Evolutionary conservation across 2,797 vertebrate genomes (phyloP).

Genomic region (Danio choprae): DNA sequence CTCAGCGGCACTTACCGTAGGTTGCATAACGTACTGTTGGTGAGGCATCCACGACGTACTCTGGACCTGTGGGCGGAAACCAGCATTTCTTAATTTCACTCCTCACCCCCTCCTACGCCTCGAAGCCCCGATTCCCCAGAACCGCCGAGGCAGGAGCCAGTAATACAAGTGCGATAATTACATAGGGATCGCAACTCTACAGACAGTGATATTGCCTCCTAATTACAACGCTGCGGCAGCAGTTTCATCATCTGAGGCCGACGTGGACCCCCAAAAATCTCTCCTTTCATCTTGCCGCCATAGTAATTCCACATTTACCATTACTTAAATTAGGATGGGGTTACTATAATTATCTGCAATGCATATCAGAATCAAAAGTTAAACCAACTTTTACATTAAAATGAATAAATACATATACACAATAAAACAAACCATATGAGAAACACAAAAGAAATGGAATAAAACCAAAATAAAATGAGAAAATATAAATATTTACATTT

Average conservation of each 20-base stretch:
- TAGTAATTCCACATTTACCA: slow-evolving; percentile 51
- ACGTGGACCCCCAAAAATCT: slow-evolving; percentile 71
- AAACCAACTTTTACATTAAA: no score
- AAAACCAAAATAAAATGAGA: no score
- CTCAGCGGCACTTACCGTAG: slow-evolving; percentile 90
- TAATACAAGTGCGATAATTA: slow-evolving; percentile 76
- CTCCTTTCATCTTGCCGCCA: slow-evolving; percentile 73
- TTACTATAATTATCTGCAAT: slow-evolving; percentile 7
- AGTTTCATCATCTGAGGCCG: slow-evolving; percentile 81
- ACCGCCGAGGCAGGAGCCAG: slow-evolving; percentile 69
- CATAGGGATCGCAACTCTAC: slow-evolving; percentile 75
- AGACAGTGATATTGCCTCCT: slow-evolving; percentile 76
- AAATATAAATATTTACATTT: no score
- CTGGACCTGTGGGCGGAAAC: slow-evolving; percentile 88
- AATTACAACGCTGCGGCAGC: slow-evolving; percentile 74
- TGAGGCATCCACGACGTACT: slow-evolving; percentile 99
- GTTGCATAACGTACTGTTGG: slow-evolving; percentile 99
- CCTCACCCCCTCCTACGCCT: slow-evolving; percentile 39
- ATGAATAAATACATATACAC: not conserved
- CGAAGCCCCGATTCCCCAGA: slow-evolving; percentile 46
- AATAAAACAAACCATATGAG: not conserved
- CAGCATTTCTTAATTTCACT: slow-evolving; percentile 59
- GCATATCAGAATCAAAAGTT: no score
- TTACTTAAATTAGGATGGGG: slow-evolving; percentile 40
- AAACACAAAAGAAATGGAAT: no score